Base-by-base conservation (phyloP, 2,113 vertebrate species). In the Kryptolebias marmoratus region DNA sequence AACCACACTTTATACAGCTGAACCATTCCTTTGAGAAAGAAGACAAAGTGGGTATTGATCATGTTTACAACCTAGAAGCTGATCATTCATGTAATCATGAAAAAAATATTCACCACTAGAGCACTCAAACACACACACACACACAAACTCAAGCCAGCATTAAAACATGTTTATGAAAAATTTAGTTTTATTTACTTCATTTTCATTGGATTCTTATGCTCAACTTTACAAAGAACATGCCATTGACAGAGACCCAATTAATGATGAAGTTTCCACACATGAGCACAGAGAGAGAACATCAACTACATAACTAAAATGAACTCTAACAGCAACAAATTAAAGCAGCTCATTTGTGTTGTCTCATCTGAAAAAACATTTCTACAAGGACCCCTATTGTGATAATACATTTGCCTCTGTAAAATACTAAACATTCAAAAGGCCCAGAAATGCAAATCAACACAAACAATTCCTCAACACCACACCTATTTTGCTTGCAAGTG, bases 311-410 rank as follows among this genome's bases (percentile, higher is more conserved):
- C 56, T 57, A 7, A 57, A 57, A 57, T 32, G 1, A 27, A 53
- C n/a, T 52, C n/a, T 2, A n/a, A 32, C 28, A 57, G 55, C 14
- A 57, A 57, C 55, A 57, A 57, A 57, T 57, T 31, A 57, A 57
- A 57, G 15, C 56, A 36, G 30, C 5, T 36, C 56, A 36, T 32
- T 31, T 58, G 56, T 36, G 14, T 31, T 18, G 31, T 36, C 8
- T 58, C 15, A 32, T 16, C 30, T 36, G 8, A 36, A 58, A 18
- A 18, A 31, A 31, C 56, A 16, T 36, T 27, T 27, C 50, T 53
- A 53, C 31, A 36, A 58, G 32, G 30, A 58, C 13, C 31, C 31
- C 11, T 36, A 2, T 11, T 58, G 30, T 18, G 50, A 53, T 22
- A 53, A 53, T 53, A n/a, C 50, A 5, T 53, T n/a, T 53, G 50